Evolutionary conservation across 2,113 vertebrate genomes (phyloP).

Genomic region (Cyanoderma ruficeps): DNA sequence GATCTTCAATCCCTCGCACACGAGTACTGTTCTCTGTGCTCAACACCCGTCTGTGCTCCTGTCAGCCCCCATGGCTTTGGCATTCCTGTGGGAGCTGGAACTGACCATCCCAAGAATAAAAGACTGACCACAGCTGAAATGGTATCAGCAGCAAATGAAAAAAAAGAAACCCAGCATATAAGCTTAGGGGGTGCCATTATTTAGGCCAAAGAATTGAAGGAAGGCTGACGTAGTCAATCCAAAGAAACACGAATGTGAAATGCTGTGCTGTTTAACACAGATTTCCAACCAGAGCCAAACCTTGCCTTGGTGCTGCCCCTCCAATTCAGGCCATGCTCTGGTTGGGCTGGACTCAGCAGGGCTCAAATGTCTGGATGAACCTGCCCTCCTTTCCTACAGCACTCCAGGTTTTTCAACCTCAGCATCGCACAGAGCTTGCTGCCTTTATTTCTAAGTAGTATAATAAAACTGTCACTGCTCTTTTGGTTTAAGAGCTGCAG

Average conservation of each 20-base stretch:
- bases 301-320: background rate
- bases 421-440: accelerated
- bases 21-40: accelerated
- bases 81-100: background rate
- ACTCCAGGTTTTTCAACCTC: background rate
- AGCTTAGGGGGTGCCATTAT: slow-evolving; percentile 17
- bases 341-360: background rate
- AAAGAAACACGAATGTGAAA: background rate
- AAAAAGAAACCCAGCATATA: background rate
- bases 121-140: background rate
- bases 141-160: background rate
- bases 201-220: slow-evolving; percentile 50
- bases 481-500: background rate
- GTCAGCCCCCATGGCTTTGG: background rate
- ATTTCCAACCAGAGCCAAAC: background rate
- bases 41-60: background rate
- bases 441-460: background rate
- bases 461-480: background rate
- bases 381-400: background rate
- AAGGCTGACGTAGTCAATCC: background rate
- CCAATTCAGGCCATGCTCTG: background rate
- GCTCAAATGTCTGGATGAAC: accelerated
- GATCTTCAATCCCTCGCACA: background rate
- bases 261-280: background rate
- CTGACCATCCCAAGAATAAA: background rate